phyloP scores from a whole-genome alignment of 2,113 vertebrate genomes.

The Aegotheles bennettii region DNA sequence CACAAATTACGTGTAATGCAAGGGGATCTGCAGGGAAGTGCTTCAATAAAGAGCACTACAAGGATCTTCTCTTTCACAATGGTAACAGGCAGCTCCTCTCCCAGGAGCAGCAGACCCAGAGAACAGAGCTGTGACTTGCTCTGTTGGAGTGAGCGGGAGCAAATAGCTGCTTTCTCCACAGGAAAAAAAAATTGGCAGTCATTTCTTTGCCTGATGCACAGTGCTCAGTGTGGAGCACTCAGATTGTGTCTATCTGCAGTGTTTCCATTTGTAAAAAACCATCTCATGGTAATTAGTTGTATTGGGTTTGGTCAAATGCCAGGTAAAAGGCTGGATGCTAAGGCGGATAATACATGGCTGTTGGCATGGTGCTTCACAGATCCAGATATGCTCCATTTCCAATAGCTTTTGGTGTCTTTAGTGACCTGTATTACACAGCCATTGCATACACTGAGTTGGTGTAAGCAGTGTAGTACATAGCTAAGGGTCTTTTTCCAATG shows the following conservation, averaged over 20 bases:
- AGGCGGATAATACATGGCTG: background rate
- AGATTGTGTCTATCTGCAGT: background rate
- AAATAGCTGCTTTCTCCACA: background rate
- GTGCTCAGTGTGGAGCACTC: background rate
- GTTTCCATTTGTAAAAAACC: background rate
- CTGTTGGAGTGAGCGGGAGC: background rate
- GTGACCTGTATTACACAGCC: background rate
- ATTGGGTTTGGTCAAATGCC: background rate
- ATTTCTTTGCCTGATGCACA: background rate
- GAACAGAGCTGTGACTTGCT: background rate
- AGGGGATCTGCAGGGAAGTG: background rate
- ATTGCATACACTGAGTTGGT: background rate
- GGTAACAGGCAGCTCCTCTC: background rate
- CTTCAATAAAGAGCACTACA: background rate
- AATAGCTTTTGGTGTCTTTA: background rate
- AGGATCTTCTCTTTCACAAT: background rate
- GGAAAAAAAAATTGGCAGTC: background rate
- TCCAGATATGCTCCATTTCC: background rate
- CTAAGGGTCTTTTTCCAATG: background rate
- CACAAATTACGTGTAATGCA: background rate
- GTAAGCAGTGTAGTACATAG: background rate
- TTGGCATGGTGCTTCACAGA: background rate
- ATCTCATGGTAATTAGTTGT: background rate
- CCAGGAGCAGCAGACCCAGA: background rate
- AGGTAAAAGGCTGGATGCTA: background rate